phyloP scores from a whole-genome alignment of 1,140 invertebrate genomes.

The Leptonema lineaticorne region DNA sequence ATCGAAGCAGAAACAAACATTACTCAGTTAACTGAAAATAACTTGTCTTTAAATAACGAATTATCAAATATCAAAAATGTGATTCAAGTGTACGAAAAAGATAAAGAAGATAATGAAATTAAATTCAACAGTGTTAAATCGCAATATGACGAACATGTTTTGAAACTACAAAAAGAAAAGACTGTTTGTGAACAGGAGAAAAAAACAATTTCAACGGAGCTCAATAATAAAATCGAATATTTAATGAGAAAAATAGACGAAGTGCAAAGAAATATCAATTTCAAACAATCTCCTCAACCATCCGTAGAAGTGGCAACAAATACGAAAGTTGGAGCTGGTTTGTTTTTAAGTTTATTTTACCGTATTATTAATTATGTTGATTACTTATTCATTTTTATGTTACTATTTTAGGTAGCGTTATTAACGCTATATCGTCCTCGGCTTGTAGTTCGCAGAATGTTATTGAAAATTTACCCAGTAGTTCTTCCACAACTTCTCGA shows the following conservation, averaged over 20 bases:
- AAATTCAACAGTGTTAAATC: slow-evolving; percentile 65
- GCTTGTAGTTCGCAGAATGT: slow-evolving; percentile 60
- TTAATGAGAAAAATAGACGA: slow-evolving; percentile 70
- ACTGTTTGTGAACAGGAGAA: slow-evolving; percentile 66
- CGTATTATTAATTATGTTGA: no score
- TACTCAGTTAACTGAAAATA: slow-evolving; percentile 66
- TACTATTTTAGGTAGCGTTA: slow-evolving; percentile 53
- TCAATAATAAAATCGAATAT: slow-evolving; percentile 69
- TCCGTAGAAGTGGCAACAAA: slow-evolving; percentile 80
- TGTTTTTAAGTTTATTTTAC: slow-evolving; percentile 40
- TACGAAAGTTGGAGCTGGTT: slow-evolving; percentile 88
- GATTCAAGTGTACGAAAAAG: slow-evolving; percentile 55
- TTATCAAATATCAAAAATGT: slow-evolving; percentile 62
- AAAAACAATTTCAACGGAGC: slow-evolving; percentile 57
- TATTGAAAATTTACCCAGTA: slow-evolving; percentile 68
- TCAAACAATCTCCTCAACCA: slow-evolving; percentile 67
- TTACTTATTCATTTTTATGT: not conserved
- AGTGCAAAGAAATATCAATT: slow-evolving; percentile 76
- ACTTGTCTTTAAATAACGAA: slow-evolving; percentile 62
- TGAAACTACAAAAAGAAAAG: slow-evolving; percentile 74
- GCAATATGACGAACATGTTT: slow-evolving; percentile 71
- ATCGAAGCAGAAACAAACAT: slow-evolving; percentile 72
- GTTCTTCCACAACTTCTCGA: slow-evolving; percentile 55
- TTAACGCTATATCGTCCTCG: slow-evolving; percentile 58
- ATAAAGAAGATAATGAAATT: slow-evolving; percentile 61